Evolutionary conservation across 2,797 vertebrate species (phyloP).

Genomic region (Toxotes lorentzi): DNA sequence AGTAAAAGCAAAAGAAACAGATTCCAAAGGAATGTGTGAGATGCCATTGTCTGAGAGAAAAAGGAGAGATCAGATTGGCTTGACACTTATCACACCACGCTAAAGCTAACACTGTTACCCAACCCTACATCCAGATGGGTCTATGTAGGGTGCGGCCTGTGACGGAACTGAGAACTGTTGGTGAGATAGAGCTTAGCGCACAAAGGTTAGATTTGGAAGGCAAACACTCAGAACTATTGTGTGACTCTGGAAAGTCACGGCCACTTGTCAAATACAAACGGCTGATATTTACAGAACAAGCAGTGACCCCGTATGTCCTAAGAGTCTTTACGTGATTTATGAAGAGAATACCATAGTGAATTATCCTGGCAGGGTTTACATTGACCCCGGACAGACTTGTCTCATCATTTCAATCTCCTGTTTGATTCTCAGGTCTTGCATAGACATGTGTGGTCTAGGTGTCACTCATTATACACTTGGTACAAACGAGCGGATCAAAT

Average conservation of each 20-base stretch:
- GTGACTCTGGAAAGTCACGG: slow-evolving; percentile 77
- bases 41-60: slow-evolving; percentile 66
- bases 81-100: slow-evolving; percentile 73
- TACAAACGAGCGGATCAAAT: slow-evolving; percentile 59
- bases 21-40: slow-evolving; percentile 68
- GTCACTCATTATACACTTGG: slow-evolving; percentile 35
- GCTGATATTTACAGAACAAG: slow-evolving; percentile 78
- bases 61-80: slow-evolving; percentile 70
- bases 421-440: slow-evolving; percentile 69
- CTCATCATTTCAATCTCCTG: slow-evolving; percentile 72
- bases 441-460: slow-evolving; percentile 57
- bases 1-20: slow-evolving; percentile 44
- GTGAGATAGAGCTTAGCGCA: slow-evolving; percentile 79
- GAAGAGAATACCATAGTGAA: slow-evolving; percentile 70
- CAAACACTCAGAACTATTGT: slow-evolving; percentile 82
- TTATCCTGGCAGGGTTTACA: slow-evolving; percentile 65
- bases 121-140: slow-evolving; percentile 78
- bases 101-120: slow-evolving; percentile 80
- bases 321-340: slow-evolving; percentile 78
- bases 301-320: slow-evolving; percentile 73
- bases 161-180: slow-evolving; percentile 74
- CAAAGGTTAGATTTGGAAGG: slow-evolving; percentile 83
- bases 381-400: slow-evolving; percentile 62
- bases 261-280: slow-evolving; percentile 80
- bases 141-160: slow-evolving; percentile 75